Conservation (phyloP, 2,888 invertebrate species). For the Entomobrya multifasciata region DNA sequence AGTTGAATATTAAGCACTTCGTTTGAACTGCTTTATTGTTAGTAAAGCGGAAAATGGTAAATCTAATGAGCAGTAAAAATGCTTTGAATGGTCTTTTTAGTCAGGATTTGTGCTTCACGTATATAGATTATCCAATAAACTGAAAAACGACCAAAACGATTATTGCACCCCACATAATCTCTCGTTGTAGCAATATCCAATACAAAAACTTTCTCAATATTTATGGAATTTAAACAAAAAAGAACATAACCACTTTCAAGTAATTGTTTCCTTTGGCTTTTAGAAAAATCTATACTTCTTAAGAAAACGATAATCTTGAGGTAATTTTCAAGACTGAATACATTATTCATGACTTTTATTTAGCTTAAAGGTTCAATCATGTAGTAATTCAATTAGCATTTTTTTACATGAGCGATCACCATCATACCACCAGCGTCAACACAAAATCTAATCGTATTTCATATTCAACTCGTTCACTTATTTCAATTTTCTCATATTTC, state of each 20-base stretch:
- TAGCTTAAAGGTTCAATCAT: slow-evolving; percentile 54
- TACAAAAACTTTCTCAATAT: slow-evolving; percentile 60
- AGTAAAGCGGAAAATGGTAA: not conserved
- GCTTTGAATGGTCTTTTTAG: slow-evolving; percentile 36
- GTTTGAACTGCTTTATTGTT: not conserved
- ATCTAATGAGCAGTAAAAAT: slow-evolving; percentile 15
- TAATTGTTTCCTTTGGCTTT: slow-evolving; percentile 40
- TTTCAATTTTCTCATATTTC: slow-evolving; percentile 63
- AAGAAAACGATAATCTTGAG: slow-evolving; percentile 49
- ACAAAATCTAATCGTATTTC: no score
- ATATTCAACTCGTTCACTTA: not conserved
- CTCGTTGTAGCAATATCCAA: not conserved
- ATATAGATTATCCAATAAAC: slow-evolving; percentile 38
- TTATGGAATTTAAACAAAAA: slow-evolving; percentile 66
- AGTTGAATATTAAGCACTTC: slow-evolving; percentile 37
- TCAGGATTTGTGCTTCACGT: slow-evolving; percentile 36
- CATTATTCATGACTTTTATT: slow-evolving; percentile 70
- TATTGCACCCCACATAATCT: not conserved
- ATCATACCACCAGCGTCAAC: slow-evolving; percentile 33
- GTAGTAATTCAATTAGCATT: slow-evolving; percentile 74
- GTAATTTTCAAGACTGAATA: slow-evolving; percentile 62
- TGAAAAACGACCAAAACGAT: not conserved
- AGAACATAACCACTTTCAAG: slow-evolving; percentile 21
- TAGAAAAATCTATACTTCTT: slow-evolving; percentile 29
- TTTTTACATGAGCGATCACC: slow-evolving; percentile 57